Evolutionary conservation across 1,140 invertebrate species (phyloP).

Genomic region (Spodoptera litura): DNA sequence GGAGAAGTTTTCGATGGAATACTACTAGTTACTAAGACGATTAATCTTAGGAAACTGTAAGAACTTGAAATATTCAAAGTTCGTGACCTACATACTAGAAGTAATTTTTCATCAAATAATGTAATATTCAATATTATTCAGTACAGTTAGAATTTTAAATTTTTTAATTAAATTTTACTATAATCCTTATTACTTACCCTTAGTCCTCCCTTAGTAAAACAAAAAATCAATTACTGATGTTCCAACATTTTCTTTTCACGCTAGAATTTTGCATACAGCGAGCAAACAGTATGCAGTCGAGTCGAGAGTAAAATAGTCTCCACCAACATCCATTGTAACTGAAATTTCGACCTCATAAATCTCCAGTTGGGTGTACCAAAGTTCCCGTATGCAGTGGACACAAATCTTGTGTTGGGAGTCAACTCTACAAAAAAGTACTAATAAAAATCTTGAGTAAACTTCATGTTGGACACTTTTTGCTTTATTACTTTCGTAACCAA

Average conservation of each 20-base stretch:
- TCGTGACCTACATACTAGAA: no score
- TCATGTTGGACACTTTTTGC: slow-evolving; percentile 6
- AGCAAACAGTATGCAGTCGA: slow-evolving; percentile 31
- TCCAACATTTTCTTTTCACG: slow-evolving; percentile 1
- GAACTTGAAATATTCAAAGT: no score
- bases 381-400: slow-evolving; percentile 45
- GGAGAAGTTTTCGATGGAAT: neutral
- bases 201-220: no score
- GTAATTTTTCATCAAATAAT: no score
- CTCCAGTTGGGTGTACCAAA: slow-evolving; percentile 36
- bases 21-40: no score
- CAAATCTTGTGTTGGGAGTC: slow-evolving; percentile 41
- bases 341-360: slow-evolving; percentile 46
- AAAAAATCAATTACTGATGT: neutral
- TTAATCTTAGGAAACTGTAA: no score
- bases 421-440: slow-evolving; percentile 35
- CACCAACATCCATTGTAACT: slow-evolving; percentile 40
- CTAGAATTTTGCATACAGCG: slow-evolving; percentile 27
- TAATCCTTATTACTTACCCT: no score
- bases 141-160: no score
- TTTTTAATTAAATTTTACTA: no score
- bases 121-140: no score
- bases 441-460: slow-evolving; percentile 40
- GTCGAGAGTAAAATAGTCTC: slow-evolving; percentile 30
- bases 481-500: neutral